Evolutionary conservation across 2,113 vertebrate genomes (phyloP).

Genomic region (Poecilia latipinna): DNA sequence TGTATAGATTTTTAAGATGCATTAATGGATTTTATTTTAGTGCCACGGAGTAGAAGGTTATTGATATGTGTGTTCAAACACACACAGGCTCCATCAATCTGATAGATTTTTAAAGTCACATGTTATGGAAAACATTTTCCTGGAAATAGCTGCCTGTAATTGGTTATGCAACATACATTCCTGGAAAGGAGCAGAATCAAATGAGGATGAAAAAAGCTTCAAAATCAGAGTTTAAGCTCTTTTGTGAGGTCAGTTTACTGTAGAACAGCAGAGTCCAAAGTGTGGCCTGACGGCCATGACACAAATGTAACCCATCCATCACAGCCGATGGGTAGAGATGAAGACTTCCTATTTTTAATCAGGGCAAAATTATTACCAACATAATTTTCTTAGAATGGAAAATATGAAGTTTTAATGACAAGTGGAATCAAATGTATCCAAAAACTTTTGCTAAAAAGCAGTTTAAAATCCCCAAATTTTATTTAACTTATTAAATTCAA

Average conservation of each 20-base stretch:
- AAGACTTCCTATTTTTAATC: no score
- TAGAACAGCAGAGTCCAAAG: no score
- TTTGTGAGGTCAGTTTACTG: neutral
- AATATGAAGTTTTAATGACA: no score
- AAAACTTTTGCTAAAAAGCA: no score
- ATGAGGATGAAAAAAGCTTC: neutral
- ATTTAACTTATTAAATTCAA: no score
- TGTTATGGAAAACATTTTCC: neutral
- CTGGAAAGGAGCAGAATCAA: neutral
- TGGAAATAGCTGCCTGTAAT: neutral
- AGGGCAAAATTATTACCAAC: no score
- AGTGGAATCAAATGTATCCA: no score
- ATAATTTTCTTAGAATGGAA: no score
- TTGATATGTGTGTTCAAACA: neutral
- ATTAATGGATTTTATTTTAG: constrained; percentile 1
- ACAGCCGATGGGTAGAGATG: no score
- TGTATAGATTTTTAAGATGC: neutral
- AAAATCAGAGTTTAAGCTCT: neutral
- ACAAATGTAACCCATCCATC: no score
- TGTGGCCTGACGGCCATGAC: no score
- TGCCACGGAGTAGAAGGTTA: neutral
- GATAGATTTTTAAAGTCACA: neutral
- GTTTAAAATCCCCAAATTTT: no score
- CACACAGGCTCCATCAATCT: neutral
- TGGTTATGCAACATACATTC: neutral